Evolutionary conservation across 2,888 invertebrate species (phyloP), one percentile per base, ranked within the genome.

Genomic region (Lithophane ornitopus): DNA sequence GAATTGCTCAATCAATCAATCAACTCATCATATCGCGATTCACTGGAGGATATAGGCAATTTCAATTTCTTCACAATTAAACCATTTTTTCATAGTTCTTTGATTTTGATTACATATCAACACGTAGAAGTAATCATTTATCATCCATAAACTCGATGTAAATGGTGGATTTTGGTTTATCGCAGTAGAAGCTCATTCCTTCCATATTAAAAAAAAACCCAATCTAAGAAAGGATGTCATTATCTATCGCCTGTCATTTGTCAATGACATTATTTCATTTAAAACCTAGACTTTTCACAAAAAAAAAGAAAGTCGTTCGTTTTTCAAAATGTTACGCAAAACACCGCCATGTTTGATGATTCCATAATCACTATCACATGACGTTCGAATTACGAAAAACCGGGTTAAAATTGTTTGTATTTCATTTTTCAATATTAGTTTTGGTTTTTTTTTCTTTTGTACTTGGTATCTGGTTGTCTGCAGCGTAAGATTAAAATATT

Each of bases 391-490:
- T 79, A 56, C 56, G 46, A 56, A 61, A 65, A 86, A 86, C 87
- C 80, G 74, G 85, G 87, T 87, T 82, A 84, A 8, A 52, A 68
- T 59, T 86, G 77, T 86, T 86, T 85, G 76, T 70, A 19, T 74
- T 73, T 7, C 0, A 58, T 58, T 58, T 28, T 58, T 59, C 74
- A 78, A 67, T 78, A 70, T 77, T 78, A 58, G 70, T 62, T 66
- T 76, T 76, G 62, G 52, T 41, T 77, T 81, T 56, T 14, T 52
- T 70, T 74, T 77, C 41, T 70, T 65, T 54, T 66, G 44, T 49
- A 44, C 19, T 61, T 56, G 28, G 52, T 82, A 76, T 72, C 67
- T 70, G 58, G 70, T 58, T 67, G 76, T 82, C 72, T 84, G 82
- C 65, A 26, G 39, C 22, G 11, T 34, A 4, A 74, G 75, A 74